Evolutionary conservation across 1,140 invertebrate species (phyloP).

Genomic region (Zaprionus africanus): DNA sequence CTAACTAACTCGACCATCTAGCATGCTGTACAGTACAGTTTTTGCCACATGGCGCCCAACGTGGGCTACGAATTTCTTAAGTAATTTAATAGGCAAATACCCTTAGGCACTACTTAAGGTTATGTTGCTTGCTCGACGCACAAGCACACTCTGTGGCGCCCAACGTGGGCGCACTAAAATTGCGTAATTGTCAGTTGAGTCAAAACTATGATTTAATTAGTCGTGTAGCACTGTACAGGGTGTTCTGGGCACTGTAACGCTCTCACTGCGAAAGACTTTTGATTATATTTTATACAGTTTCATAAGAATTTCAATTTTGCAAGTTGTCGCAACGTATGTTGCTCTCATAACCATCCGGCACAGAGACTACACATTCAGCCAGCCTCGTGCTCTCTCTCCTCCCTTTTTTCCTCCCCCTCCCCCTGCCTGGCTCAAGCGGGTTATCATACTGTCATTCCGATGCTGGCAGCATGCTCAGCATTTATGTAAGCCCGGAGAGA

Average conservation of each 20-base stretch:
- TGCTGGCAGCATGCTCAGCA: neutral
- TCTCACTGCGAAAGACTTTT: neutral
- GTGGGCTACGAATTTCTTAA: neutral
- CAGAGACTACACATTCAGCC: neutral
- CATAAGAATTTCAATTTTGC: constrained; percentile 10
- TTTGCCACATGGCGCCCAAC: neutral
- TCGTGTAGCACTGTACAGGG: neutral
- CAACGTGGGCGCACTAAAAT: neutral
- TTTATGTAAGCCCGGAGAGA: constrained; percentile 1
- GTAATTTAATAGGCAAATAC: neutral
- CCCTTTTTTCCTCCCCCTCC: neutral
- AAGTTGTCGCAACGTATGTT: constrained; percentile 2
- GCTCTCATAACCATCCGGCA: constrained; percentile 1
- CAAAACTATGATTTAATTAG: neutral
- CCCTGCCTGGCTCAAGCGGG: neutral
- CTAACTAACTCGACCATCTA: neutral
- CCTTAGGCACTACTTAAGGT: neutral
- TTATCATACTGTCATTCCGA: constrained; percentile 8
- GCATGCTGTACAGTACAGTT: neutral
- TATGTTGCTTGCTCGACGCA: too few relatives aligned
- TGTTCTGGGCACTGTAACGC: neutral
- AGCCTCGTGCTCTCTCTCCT: neutral
- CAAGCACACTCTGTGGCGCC: too few relatives aligned
- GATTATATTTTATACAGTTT: constrained; percentile 2
- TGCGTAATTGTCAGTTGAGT: neutral